phyloP scores from a whole-genome alignment of 2,113 vertebrate genomes.

The Coracopsis vasa region DNA sequence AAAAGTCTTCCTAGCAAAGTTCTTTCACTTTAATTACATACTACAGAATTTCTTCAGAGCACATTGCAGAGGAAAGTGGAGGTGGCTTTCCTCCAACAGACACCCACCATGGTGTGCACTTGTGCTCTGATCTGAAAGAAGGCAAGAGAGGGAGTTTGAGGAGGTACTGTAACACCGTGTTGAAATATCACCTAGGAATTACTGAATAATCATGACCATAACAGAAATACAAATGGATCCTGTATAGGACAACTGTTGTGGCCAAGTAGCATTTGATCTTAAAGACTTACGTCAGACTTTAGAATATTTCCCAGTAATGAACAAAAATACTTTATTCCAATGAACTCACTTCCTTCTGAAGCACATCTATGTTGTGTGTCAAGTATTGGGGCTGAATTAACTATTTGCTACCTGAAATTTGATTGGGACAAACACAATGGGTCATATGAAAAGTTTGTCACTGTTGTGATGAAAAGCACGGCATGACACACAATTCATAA shows the following conservation, averaged over 20 bases:
- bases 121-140: background rate
- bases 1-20: background rate
- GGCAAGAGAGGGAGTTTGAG: background rate
- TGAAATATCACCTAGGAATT: background rate
- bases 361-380: background rate
- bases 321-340: background rate
- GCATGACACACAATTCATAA: background rate
- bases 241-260: background rate
- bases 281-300: background rate
- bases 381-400: background rate
- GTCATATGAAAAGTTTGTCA: background rate
- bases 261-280: background rate
- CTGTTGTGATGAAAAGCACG: background rate
- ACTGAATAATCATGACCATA: background rate
- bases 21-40: background rate
- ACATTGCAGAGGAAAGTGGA: background rate
- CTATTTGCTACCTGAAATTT: background rate
- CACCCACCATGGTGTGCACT: rapidly evolving
- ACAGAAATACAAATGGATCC: background rate
- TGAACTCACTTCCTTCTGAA: background rate
- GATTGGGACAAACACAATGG: background rate
- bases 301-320: background rate
- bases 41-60: background rate
- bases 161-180: background rate
- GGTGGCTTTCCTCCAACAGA: background rate